Evolutionary conservation across 2,797 vertebrate genomes (phyloP).

Genomic region (Tympanoctomys barrerae): DNA sequence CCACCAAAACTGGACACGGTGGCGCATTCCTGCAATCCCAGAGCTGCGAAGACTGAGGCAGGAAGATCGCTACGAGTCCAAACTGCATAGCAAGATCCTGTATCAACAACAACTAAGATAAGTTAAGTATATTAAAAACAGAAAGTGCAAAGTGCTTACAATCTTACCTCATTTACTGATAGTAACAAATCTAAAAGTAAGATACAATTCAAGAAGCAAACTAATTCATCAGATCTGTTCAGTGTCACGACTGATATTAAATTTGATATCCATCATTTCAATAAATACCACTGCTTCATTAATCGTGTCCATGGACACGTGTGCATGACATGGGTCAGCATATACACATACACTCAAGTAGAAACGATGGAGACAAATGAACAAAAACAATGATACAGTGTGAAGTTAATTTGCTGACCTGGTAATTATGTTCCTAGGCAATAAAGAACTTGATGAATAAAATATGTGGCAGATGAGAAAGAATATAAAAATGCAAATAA

Average conservation of each 20-base stretch:
- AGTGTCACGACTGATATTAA: neutral
- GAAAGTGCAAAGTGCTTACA: neutral
- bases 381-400: neutral
- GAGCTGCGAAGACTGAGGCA: too few species aligned
- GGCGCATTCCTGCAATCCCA: too few species aligned
- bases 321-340: neutral
- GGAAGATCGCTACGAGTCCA: too few species aligned
- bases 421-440: neutral
- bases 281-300: neutral
- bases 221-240: neutral
- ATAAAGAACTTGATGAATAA: neutral
- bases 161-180: neutral
- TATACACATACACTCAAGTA: neutral
- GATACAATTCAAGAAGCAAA: neutral
- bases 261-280: neutral
- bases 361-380: neutral
- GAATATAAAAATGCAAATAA: neutral
- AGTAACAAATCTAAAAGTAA: slow-evolving; percentile 11
- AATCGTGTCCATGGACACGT: neutral
- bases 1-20: too few species aligned
- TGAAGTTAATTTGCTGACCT: slow-evolving; percentile 19
- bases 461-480: neutral
- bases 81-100: too few species aligned
- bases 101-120: too few species aligned
- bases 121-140: too few species aligned